Evolutionary conservation across 2,888 invertebrate genomes (phyloP), one percentile per base, ranked within the genome.

Genomic region (Volucella zonaria): DNA sequence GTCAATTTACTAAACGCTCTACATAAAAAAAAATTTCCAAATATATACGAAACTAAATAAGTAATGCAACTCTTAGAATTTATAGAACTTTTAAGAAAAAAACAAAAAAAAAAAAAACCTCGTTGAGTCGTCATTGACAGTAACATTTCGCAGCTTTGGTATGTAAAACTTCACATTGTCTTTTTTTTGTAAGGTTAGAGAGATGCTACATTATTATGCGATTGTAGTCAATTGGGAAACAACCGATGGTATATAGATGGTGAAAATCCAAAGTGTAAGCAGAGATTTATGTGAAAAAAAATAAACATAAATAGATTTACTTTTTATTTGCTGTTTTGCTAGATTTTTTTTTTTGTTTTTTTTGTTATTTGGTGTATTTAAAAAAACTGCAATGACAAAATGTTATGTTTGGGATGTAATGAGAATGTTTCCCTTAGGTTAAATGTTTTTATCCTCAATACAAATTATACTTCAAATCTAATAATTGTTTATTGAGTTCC

Each of bases 161-260:
- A 90, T 88, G 89, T 90, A 90, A 87, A 90, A 90, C 88, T 88
- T 89, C 74, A 90, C 87, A 87, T 89, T 89, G 87, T 90, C 90
- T 89, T 90, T 90, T 88, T 90, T 90, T 73, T 73, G 73, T 71
- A 54, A 51, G 42, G 40, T 61, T 54, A 40, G 31, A n/a, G 31
- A 31, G 14, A 62, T 64, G 68, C 45, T 54, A 12, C n/a, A 67
- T 73, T 52, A 23, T 23, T 23, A 23, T 23, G 9, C 40, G 31
- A 31, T 31, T 47, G 42, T 74, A 38, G 47, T 70, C 18, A 42
- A 31, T 23, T 70, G 40, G 49, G 38, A 49, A 31, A 40, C 40
- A 71, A 61, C 42, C 73, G 52, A 61, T 56, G 47, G n/a, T 15
- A 61, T 23, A 45, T 38, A 64, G 75, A 66, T 59, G 52, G 43